Percentiles rank a stretch among this genome's conserved stretches.
phyloP scores from a whole-genome alignment of 2,113 vertebrate species.

The Pangasianodon gigas region DNA sequence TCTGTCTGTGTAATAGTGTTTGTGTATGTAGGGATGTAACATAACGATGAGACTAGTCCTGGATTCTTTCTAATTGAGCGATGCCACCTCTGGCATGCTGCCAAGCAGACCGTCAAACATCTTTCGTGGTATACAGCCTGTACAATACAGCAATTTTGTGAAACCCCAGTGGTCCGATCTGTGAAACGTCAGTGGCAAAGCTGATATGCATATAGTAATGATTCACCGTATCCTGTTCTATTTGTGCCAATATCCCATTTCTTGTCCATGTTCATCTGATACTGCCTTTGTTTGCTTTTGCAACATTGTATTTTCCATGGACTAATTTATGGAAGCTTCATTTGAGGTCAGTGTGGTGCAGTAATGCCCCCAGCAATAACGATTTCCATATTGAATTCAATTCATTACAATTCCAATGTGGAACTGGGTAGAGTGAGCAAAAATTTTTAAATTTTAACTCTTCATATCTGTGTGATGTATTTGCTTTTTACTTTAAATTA shows the following conservation, averaged over 20 bases:
- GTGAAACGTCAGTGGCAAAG: background rate
- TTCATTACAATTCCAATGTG: background rate
- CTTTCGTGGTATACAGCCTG: slow-evolving; percentile 51
- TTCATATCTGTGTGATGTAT: background rate
- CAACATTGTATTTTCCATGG: background rate
- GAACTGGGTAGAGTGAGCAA: background rate
- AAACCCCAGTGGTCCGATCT: slow-evolving; percentile 8
- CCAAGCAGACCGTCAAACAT: slow-evolving; percentile 58
- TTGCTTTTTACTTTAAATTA: background rate
- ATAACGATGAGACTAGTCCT: slow-evolving; percentile 38
- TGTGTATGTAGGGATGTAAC: background rate
- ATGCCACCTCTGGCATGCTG: slow-evolving; percentile 52
- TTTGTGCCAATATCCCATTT: background rate
- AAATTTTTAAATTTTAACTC: background rate
- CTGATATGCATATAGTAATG: background rate
- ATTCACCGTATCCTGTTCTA: background rate
- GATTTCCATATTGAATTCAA: slow-evolving; percentile 6
- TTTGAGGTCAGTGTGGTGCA: background rate
- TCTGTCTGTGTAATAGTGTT: background rate
- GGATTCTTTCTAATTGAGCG: slow-evolving; percentile 54
- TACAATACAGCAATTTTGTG: slow-evolving; percentile 67
- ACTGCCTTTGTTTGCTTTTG: background rate
- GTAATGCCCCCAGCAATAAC: background rate
- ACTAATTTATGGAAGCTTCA: background rate
- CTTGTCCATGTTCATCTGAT: slow-evolving; percentile 9